Conservation (phyloP, 37 sponge, comb jelly and placozoan genomes). For the Beroe forskalii region DNA sequence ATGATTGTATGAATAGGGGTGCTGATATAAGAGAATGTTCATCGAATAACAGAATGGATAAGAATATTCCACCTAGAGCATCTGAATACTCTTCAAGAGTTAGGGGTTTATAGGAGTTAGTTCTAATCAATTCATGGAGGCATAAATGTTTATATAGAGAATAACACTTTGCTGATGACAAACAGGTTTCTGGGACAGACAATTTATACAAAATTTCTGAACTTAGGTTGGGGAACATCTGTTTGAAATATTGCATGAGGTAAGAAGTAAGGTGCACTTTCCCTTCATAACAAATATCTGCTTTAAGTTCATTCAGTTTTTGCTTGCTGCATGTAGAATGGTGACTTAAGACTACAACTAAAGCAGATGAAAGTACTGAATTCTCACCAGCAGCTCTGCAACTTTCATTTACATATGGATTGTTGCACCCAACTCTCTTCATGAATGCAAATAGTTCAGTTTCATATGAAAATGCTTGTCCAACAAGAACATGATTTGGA, state of each 20-base stretch:
- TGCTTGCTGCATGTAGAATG: not conserved
- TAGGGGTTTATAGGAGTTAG: not conserved
- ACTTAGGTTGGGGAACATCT: constrained; percentile 6
- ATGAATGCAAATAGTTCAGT: constrained; percentile 36
- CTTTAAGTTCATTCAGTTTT: not conserved
- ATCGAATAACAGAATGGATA: constrained; percentile 24
- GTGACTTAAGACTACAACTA: not conserved
- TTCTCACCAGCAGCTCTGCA: not conserved
- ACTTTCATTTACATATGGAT: not conserved
- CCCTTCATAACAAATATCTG: constrained; percentile 21
- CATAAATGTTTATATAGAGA: constrained; percentile 37
- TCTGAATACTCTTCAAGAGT: constrained; percentile 41
- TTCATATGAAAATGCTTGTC: constrained; percentile 56
- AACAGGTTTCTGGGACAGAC: constrained; percentile 5
- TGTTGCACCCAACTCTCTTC: constrained; percentile 22
- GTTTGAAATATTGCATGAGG: not conserved
- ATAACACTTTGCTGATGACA: constrained; percentile 7
- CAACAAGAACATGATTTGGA: not conserved
- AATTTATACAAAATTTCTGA: constrained; percentile 34
- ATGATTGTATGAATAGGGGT: constrained; percentile 7
- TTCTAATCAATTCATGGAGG: constrained; percentile 32
- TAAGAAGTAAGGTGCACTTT: not conserved
- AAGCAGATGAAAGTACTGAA: constrained; percentile 21
- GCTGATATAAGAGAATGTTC: not conserved
- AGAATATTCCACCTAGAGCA: not conserved